These are phyloP conservation scores for Ditylenchus dipsaci DNA, from an alignment of 1,140 invertebrate species.

Conservation along the genomic window DNA sequence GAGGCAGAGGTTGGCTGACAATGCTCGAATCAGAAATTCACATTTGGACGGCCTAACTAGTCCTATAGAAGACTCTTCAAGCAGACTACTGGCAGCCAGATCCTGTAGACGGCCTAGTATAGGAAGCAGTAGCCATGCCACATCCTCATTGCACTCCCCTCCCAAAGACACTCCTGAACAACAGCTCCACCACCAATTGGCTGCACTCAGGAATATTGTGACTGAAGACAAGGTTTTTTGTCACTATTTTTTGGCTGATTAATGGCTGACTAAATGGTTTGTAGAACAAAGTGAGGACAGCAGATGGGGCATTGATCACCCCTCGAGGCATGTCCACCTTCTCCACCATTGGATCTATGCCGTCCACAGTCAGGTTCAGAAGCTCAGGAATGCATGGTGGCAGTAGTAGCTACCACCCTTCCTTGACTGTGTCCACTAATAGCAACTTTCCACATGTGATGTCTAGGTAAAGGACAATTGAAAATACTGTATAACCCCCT, in stretches of 20 bases:
- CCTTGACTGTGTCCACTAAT: neutral
- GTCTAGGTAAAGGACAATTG: neutral
- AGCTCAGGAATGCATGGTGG: neutral
- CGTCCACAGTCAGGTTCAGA: neutral
- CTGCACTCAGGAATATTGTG: conserved; percentile 5
- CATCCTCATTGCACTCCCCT: neutral
- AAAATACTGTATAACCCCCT: neutral
- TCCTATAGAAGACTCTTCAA: neutral
- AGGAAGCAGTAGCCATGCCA: neutral
- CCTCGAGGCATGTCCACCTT: neutral
- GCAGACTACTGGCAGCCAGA: neutral
- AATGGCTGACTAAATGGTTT: neutral
- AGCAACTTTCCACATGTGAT: neutral
- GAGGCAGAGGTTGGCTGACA: conserved; percentile 39
- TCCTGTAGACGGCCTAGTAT: neutral
- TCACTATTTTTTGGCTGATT: neutral
- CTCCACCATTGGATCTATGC: neutral
- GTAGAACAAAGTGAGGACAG: neutral
- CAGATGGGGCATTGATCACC: neutral
- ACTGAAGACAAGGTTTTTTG: conserved; percentile 7
- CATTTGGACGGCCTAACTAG: neutral
- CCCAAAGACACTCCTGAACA: conserved; percentile 7
- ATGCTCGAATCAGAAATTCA: conserved; percentile 14
- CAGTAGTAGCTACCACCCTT: neutral
- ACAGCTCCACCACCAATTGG: conserved; percentile 4